Evolutionary conservation across 1,140 invertebrate species (phyloP).

Genomic region (Anthonomus grandis): DNA sequence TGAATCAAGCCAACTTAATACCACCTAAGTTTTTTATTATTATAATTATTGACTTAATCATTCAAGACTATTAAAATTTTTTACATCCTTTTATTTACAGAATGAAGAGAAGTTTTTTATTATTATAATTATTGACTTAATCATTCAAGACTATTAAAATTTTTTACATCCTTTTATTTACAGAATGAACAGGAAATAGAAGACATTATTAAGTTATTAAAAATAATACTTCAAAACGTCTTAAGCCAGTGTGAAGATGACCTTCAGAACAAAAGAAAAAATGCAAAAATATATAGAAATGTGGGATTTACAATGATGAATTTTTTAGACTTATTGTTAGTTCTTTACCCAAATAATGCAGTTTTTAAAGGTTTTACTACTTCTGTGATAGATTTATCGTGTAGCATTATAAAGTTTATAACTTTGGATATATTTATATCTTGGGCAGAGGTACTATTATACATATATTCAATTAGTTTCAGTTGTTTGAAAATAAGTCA

Average conservation of each 20-base stretch:
- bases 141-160: not conserved
- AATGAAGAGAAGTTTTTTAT: not conserved
- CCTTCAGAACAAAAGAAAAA: conserved; percentile 27
- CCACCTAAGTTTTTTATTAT: no score
- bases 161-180: conserved; percentile 7
- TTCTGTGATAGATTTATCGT: conserved; percentile 28
- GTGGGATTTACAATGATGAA: conserved; percentile 37
- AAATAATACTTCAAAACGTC: conserved; percentile 34
- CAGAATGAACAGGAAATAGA: conserved; percentile 25
- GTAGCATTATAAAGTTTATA: conserved; percentile 32
- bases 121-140: not conserved
- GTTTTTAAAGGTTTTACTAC: conserved; percentile 30
- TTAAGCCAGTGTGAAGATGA: conserved; percentile 29
- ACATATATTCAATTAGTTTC: not conserved
- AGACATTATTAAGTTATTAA: conserved; percentile 23
- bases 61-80: not conserved
- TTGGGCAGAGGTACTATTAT: conserved; percentile 44
- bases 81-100: not conserved
- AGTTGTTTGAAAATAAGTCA: conserved; percentile 3
- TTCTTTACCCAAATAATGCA: conserved; percentile 29
- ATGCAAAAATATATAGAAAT: conserved; percentile 31
- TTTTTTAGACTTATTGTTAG: conserved; percentile 37
- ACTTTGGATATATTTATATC: conserved; percentile 39
- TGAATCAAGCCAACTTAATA: no score
- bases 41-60: no score